Percentiles rank a stretch among this genome's conserved stretches.
Conservation (phyloP, 2,888 invertebrate species). For the Apodemia zela region DNA sequence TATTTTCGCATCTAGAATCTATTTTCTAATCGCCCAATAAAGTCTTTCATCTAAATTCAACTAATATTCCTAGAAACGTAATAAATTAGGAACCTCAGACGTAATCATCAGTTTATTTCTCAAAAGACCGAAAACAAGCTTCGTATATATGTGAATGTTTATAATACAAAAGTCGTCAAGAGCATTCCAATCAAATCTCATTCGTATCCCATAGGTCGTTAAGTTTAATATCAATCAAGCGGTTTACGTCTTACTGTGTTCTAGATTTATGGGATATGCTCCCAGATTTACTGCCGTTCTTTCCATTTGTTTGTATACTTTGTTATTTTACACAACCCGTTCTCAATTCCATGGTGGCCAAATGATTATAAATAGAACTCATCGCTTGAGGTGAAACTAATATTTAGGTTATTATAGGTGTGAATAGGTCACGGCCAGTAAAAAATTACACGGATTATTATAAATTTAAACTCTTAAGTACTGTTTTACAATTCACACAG, state of each 20-base stretch:
- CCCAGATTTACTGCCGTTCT: constrained; percentile 31
- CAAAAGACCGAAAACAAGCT: constrained; percentile 8
- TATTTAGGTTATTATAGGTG: neutral
- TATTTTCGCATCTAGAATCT: no score
- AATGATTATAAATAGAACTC: constrained; percentile 4
- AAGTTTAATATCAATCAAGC: constrained; percentile 22
- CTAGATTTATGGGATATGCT: constrained; percentile 29
- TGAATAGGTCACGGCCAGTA: neutral
- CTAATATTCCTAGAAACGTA: no score
- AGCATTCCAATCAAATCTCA: constrained; percentile 12
- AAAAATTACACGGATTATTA: no score
- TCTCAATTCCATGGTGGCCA: constrained; percentile 22
- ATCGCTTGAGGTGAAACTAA: neutral
- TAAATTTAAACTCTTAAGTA: no score
- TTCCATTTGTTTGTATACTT: constrained; percentile 30
- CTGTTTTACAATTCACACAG: no score
- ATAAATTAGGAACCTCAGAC: neutral
- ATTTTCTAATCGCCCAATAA: no score
- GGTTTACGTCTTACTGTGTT: constrained; percentile 18
- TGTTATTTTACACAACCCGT: constrained; percentile 21
- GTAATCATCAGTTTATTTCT: constrained; percentile 4
- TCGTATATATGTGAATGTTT: constrained; percentile 5
- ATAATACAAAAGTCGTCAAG: neutral
- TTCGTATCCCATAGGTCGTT: constrained; percentile 13
- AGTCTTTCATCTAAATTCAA: no score